Conservation (phyloP, 2,113 vertebrate genomes). For the Oreochromis niloticus region DNA sequence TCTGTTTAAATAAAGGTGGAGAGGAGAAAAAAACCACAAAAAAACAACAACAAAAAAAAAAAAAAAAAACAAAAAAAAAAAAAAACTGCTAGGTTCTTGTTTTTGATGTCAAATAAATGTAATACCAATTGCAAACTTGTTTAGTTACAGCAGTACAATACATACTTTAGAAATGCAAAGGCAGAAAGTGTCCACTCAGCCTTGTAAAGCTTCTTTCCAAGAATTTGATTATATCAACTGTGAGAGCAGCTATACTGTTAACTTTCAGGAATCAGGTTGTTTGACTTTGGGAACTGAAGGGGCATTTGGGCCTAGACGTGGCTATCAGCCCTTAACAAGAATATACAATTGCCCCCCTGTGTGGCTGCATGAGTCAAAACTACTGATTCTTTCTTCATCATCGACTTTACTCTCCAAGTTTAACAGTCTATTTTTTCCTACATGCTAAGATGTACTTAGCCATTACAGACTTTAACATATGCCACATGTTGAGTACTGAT, state of each 20-base stretch:
- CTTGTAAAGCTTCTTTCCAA: background rate
- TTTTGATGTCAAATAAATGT: background rate
- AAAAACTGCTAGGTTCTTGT: fast-evolving
- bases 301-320: background rate
- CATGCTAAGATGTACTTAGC: background rate
- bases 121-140: background rate
- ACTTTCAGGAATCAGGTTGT: background rate
- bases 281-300: background rate
- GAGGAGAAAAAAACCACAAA: fast-evolving
- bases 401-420: background rate
- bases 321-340: background rate
- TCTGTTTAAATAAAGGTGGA: background rate
- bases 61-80: too few species aligned
- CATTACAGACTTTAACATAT: background rate
- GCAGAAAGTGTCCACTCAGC: background rate
- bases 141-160: background rate
- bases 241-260: background rate
- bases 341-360: background rate
- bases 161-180: background rate
- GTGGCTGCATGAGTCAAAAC: background rate
- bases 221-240: background rate
- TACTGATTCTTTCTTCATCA: background rate
- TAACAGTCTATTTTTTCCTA: fast-evolving
- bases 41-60: too few species aligned
- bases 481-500: background rate